Conservation (phyloP, 1,140 invertebrate genomes). For the Aricia agestis region DNA sequence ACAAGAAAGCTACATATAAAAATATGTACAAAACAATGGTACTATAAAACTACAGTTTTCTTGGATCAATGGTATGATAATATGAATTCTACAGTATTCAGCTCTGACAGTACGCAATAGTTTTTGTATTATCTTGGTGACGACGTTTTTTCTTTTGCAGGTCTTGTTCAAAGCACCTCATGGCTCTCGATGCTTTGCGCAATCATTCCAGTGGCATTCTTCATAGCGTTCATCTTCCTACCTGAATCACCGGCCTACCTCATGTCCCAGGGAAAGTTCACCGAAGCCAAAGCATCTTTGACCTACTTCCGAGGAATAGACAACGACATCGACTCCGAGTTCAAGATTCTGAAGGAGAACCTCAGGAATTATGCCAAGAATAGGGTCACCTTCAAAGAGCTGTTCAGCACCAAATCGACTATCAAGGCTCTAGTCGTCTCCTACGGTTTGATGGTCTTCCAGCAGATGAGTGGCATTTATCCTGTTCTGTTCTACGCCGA, state of each 20-base stretch:
- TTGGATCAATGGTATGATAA: no score
- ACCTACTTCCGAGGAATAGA: slow-evolving; percentile 81
- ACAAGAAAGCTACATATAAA: no score
- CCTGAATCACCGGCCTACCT: slow-evolving; percentile 85
- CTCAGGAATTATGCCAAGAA: slow-evolving; percentile 58
- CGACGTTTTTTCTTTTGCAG: slow-evolving; percentile 58
- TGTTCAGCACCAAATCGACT: slow-evolving; percentile 69
- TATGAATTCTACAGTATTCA: no score
- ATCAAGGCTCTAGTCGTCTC: slow-evolving; percentile 75
- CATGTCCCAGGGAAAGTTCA: slow-evolving; percentile 67
- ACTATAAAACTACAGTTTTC: no score
- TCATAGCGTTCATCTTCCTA: slow-evolving; percentile 82
- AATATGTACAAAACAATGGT: no score
- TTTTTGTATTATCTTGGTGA: no score
- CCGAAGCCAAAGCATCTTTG: slow-evolving; percentile 80
- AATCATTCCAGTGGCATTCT: slow-evolving; percentile 80
- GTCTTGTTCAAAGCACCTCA: slow-evolving; percentile 77
- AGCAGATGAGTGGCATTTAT: slow-evolving; percentile 89
- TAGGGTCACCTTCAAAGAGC: slow-evolving; percentile 62
- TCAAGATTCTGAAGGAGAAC: slow-evolving; percentile 77
- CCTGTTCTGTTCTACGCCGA: slow-evolving; percentile 86
- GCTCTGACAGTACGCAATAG: no score
- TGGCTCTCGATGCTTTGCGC: slow-evolving; percentile 81
- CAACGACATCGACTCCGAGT: slow-evolving; percentile 80
- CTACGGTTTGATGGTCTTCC: slow-evolving; percentile 85